Percentiles rank a stretch among this genome's conserved stretches.
phyloP scores from a whole-genome alignment of 2,888 invertebrate species.

The Napeogenes sylphis region DNA sequence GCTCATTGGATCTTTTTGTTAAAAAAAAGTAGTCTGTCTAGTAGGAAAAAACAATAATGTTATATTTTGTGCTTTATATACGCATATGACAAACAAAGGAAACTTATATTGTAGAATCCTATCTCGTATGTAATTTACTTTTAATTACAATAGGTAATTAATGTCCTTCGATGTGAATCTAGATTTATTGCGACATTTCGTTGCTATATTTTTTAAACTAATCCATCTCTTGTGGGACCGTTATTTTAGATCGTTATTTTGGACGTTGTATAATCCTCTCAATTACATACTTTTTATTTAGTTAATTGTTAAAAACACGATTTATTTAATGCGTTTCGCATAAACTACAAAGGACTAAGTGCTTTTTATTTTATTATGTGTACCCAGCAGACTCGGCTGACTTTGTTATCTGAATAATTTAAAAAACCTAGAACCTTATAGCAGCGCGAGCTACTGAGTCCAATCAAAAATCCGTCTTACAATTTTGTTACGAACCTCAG shows the following conservation, averaged over 20 bases:
- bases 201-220: slow-evolving; percentile 11
- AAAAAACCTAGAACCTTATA: too few species aligned
- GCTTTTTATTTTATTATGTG: not conserved
- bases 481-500: too few species aligned
- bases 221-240: not conserved
- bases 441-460: too few species aligned
- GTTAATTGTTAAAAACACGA: not conserved
- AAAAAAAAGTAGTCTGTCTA: too few species aligned
- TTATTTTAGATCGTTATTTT: not conserved
- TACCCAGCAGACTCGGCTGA: too few species aligned
- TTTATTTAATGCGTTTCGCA: not conserved
- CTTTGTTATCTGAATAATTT: too few species aligned
- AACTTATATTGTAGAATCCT: not conserved
- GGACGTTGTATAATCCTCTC: not conserved
- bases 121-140: slow-evolving; percentile 7
- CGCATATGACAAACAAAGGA: not conserved
- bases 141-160: slow-evolving; percentile 36
- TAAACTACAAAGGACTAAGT: not conserved
- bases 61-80: too few species aligned
- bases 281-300: not conserved
- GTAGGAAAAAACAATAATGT: too few species aligned
- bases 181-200: slow-evolving; percentile 27
- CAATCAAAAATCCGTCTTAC: too few species aligned
- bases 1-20: too few species aligned
- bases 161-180: slow-evolving; percentile 41